Base-by-base conservation (phyloP, 2,113 vertebrate species). In the Excalfactoria chinensis region DNA sequence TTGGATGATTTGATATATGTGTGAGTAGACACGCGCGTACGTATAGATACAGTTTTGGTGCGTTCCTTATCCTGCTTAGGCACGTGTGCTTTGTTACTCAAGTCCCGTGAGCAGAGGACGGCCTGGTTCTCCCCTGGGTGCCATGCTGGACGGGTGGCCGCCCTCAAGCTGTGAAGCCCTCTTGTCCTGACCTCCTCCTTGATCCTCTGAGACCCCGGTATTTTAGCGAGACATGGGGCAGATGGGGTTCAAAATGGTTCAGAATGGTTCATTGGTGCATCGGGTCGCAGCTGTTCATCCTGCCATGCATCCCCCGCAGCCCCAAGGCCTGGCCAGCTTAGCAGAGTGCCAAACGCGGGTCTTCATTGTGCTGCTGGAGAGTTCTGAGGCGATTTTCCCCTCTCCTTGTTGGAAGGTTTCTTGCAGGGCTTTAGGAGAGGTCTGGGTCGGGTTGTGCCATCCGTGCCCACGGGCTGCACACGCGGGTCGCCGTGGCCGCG, bases 161-260 rank as follows among this genome's bases (percentile, higher is more conserved):
- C 44, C 43, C n/a, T 48, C 44, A 59, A 88, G 80, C 84, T 82
- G 62, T 87, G 75, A 75, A 89, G 71, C 70, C 41, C 84, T 41
- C 19, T 46, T 28, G n/a, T 87, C 79, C 63, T 89, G 25, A 78
- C 89, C 80, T 90, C 69, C 73, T 88, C 69, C 70, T 89, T 70
- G 69, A 32, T 84, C 55, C 74, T 82, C 74, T 66, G 5, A 89
- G 63, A 16, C 74, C 64, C 78, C 82, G 5, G 9, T 10, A 22
- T 55, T 70, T 82, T 55, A 59, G 44, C 4, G 55, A 86, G 88
- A 21, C 41, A 8, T 30, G 20, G 49, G 58, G 15, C 64, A 69
- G 49, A 72, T 84, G 13, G 20, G 37, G 56, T 51, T 46, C 7
- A 63, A 10, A 70, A 28, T 2, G 1, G 37, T 72, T 86, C 67